Evolutionary conservation across 2,113 vertebrate genomes (phyloP).

Genomic region (Campylomormyrus tamandua): DNA sequence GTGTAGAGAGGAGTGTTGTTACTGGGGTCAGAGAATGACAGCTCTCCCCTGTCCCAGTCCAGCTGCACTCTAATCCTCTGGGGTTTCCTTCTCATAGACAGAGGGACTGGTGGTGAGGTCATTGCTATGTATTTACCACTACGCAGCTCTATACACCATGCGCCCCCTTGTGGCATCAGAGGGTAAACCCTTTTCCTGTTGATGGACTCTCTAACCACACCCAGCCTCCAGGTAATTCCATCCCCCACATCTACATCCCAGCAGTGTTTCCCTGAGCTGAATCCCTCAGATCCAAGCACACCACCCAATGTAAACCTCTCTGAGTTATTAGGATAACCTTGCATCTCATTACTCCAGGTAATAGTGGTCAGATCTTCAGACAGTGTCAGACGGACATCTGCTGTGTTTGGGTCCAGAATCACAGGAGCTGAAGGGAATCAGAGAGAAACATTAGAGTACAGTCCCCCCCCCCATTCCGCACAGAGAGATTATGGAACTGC

Average conservation of each 20-base stretch:
- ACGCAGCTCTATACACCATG: background rate
- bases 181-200: background rate
- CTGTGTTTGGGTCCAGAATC: conserved; percentile 2
- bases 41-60: background rate
- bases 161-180: background rate
- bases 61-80: background rate
- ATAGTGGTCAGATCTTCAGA: background rate
- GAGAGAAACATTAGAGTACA: background rate
- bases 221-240: background rate
- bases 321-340: background rate
- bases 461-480: no score
- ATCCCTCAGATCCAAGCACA: background rate
- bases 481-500: no score
- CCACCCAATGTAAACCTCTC: background rate
- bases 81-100: background rate
- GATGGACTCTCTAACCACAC: background rate
- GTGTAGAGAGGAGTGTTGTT: background rate
- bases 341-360: background rate
- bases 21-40: background rate
- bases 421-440: background rate
- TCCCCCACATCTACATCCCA: background rate
- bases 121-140: background rate
- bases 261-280: background rate
- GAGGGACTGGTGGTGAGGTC: background rate
- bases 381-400: background rate